A percentile compares a stretch with the other conserved stretches of the same genome.
phyloP scores from a whole-genome alignment of 53 echinoderm and acorn worm species.

The Holothuria leucospilota region DNA sequence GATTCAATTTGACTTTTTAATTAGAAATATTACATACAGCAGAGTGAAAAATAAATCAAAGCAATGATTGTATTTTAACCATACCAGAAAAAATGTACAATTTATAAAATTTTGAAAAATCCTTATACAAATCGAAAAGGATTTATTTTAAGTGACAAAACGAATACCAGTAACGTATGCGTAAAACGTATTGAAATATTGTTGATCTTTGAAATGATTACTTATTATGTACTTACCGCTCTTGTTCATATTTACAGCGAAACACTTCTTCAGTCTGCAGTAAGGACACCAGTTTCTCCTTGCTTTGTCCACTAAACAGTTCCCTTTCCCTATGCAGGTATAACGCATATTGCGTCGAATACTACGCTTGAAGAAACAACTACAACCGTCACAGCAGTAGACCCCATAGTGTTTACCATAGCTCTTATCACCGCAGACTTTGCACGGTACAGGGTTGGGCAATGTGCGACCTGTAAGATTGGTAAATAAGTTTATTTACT shows the following conservation, averaged over 20 bases:
- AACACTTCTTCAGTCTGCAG: conserved; percentile 95
- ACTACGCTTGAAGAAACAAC: conserved; percentile 98
- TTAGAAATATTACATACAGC: too few relatives aligned
- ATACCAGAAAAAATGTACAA: too few relatives aligned
- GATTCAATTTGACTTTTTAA: too few relatives aligned
- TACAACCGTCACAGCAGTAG: conserved; percentile 98
- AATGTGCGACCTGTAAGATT: conserved; percentile 78
- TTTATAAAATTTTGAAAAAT: too few relatives aligned
- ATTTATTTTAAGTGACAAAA: too few relatives aligned
- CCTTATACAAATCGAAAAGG: too few relatives aligned
- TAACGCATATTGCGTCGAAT: conserved; percentile 96
- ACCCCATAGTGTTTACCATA: conserved; percentile 99
- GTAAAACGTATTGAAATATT: too few relatives aligned
- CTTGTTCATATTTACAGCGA: conserved; percentile 98
- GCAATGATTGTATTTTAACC: too few relatives aligned
- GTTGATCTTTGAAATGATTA: too few relatives aligned
- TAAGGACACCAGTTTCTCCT: conserved; percentile 97
- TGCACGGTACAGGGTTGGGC: conserved; percentile 93
- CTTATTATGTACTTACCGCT: conserved; percentile 68
- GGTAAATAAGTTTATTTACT: not conserved
- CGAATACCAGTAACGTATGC: too few relatives aligned
- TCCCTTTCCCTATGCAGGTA: conserved; percentile 96
- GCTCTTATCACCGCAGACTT: conserved; percentile 97
- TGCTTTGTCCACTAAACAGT: conserved; percentile 96
- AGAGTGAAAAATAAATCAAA: too few relatives aligned